phyloP scores from a whole-genome alignment of 2,797 vertebrate species.

The Myripristis jacobus region DNA sequence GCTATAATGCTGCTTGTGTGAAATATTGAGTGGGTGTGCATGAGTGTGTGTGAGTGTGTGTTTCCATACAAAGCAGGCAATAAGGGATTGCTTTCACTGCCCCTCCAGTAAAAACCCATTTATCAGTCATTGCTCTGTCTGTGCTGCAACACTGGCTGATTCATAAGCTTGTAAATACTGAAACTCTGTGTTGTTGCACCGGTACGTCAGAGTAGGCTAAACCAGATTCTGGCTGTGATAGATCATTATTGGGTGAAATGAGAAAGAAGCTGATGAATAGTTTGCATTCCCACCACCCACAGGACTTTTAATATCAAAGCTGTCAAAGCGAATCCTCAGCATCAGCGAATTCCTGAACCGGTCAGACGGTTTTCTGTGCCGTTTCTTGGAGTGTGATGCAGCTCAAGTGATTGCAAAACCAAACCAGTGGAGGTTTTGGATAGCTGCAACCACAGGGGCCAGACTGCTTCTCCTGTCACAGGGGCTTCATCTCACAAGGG shows the following conservation, averaged over 20 bases:
- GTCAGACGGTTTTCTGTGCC: constrained; percentile 49
- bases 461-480: too few species aligned
- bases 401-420: constrained; percentile 46
- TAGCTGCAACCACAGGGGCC: too few species aligned
- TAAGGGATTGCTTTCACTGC: constrained; percentile 45
- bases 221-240: constrained; percentile 63
- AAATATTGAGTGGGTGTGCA: constrained; percentile 38
- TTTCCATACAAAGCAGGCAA: neutral
- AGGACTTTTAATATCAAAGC: constrained; percentile 60
- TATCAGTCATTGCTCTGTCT: constrained; percentile 55
- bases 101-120: constrained; percentile 55
- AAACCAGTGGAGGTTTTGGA: too few species aligned
- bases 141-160: constrained; percentile 48
- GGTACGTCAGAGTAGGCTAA: constrained; percentile 56
- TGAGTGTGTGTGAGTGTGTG: constrained; percentile 11
- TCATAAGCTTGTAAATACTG: constrained; percentile 61
- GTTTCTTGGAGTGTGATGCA: constrained; percentile 34
- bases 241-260: constrained; percentile 66
- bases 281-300: constrained; percentile 56
- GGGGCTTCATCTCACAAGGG: too few species aligned
- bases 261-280: constrained; percentile 62
- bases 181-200: constrained; percentile 47
- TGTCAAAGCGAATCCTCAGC: constrained; percentile 56
- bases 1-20: constrained; percentile 16
- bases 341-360: constrained; percentile 58